phyloP scores from a whole-genome alignment of 2,888 invertebrate genomes.

The Coelopa pilipes region DNA sequence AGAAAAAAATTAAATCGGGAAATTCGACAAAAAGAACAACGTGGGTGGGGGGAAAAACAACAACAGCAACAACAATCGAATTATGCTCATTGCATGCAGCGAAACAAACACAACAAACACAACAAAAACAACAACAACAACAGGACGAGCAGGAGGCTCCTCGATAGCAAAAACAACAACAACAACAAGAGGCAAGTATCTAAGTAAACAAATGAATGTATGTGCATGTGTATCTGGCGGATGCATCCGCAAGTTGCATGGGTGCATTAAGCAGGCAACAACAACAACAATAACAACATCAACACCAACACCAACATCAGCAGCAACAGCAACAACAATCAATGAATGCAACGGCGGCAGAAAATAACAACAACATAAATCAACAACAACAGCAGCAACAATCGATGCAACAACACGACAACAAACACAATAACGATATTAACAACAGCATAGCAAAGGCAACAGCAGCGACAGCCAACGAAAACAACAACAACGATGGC shows the following conservation, averaged over 20 bases:
- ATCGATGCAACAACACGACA: neutral
- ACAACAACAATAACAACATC: neutral
- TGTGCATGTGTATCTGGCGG: constrained; percentile 19
- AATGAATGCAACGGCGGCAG: too few species aligned
- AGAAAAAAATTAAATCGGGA: neutral
- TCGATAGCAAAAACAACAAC: too few species aligned
- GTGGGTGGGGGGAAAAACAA: neutral
- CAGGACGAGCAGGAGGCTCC: too few species aligned
- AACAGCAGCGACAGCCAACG: too few species aligned
- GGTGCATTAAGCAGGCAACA: constrained; percentile 22
- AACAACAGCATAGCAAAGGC: neutral
- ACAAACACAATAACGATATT: too few species aligned
- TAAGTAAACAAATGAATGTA: constrained; percentile 6
- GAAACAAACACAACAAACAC: too few species aligned
- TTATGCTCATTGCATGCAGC: too few species aligned
- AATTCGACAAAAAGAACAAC: neutral
- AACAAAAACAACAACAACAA: too few species aligned
- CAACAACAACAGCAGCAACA: neutral
- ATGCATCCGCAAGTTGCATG: constrained; percentile 17
- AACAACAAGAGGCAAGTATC: neutral
- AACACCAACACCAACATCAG: neutral
- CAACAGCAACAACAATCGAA: neutral
- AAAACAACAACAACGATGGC: too few species aligned
- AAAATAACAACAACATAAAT: too few species aligned
- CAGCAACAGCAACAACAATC: too few species aligned